Evolutionary conservation across 2,113 vertebrate genomes (phyloP), one percentile per base, ranked within the genome.

Genomic region (Anser brachyrhynchus): DNA sequence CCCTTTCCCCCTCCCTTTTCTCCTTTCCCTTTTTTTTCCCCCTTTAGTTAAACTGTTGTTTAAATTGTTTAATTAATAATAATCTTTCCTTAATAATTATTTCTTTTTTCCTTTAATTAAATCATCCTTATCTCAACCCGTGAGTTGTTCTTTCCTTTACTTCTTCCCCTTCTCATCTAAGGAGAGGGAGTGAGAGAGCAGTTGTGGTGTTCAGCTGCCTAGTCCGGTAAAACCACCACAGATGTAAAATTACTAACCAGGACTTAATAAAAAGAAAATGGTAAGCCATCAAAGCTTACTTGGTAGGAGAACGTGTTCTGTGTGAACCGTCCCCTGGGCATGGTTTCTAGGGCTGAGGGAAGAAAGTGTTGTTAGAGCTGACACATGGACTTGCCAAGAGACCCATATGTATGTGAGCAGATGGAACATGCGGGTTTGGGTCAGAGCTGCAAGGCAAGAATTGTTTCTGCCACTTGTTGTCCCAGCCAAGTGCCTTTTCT

Each of bases 231-330:
- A 39, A 39, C 39, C 39, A 39, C 39, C 39, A 39, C 39, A 39
- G 39, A 39, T 94, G 26, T 94, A 94, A 96, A 97, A 96, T 96
- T 92, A 87, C 82, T 94, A 87, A 96, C 69, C 39, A 92, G 93
- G 54, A 61, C 55, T 77, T 4, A 84, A 49, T 49, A 95, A 80
- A 94, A 90, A 16, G 52, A 95, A 94, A 81, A 93, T 87, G 57
- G 72, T 54, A 94, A 57, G 35, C 10, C 0, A 33, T 49, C 18
- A 62, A 33, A 58, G 26, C 9, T 73, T 29, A 31, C 5, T 61
- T 33, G 26, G 10, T 31, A 66, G 65, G 37, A 76, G 21, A 21
- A 43, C 19, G 23, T 35, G 54, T 12, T 4, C 43, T 59, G 10
- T 44, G 22, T 78, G n/a, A 77, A 13, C 33, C 43, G 18, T 70